A percentile compares a stretch with the other conserved stretches of the same genome.
These are phyloP conservation scores for Amniataba percoides DNA, from an alignment of 2,797 vertebrate species.

Conservation along the genomic window DNA sequence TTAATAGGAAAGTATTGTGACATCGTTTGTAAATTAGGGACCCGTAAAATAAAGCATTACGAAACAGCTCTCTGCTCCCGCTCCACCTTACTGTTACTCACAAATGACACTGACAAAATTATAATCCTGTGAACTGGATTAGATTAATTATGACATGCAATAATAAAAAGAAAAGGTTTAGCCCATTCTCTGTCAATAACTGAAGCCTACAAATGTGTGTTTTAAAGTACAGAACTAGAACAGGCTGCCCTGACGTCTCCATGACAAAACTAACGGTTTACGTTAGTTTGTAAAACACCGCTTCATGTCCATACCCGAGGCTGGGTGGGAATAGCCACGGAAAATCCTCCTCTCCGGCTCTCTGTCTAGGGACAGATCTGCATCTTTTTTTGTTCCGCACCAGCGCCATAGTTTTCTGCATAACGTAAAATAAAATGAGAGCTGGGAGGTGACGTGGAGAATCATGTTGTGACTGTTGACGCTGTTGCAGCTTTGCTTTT, in stretches of 20 bases:
- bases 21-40: background rate
- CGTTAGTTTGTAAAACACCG: background rate
- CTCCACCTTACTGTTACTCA: background rate
- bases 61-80: background rate
- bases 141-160: background rate
- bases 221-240: background rate
- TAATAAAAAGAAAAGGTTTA: background rate
- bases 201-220: background rate
- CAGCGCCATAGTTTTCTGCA: background rate
- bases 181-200: background rate
- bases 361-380: background rate
- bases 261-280: background rate
- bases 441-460: constrained; percentile 1
- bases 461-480: background rate
- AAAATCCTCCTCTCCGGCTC: background rate
- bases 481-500: background rate
- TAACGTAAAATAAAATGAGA: background rate
- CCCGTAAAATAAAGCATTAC: background rate
- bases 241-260: background rate
- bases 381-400: background rate
- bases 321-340: background rate
- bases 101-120: background rate
- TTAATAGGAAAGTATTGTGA: background rate
- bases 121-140: background rate
- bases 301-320: background rate